Evolutionary conservation across 2,113 vertebrate genomes (phyloP).

Genomic region (Myrmecophaga tridactyla): DNA sequence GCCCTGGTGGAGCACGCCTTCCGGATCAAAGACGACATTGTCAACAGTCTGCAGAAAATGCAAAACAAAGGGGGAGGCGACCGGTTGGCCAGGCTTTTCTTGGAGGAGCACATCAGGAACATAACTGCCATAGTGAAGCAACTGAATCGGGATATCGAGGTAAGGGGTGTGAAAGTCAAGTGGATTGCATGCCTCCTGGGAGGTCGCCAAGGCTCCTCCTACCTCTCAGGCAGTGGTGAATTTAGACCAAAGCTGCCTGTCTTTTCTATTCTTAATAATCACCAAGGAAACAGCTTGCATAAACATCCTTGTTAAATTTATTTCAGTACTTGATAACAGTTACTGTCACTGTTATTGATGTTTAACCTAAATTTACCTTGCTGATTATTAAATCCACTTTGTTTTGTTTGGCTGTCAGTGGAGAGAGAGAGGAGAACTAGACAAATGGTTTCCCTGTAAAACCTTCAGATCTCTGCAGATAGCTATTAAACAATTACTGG

Average conservation of each 20-base stretch:
- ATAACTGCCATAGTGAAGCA: constrained; percentile 84
- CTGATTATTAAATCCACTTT: constrained; percentile 48
- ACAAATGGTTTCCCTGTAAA: constrained; percentile 15
- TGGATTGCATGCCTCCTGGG: accelerated
- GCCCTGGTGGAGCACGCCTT: constrained; percentile 86
- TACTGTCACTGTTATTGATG: constrained; percentile 23
- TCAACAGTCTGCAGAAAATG: constrained; percentile 85
- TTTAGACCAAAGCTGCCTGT: not conserved
- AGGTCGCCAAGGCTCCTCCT: not conserved
- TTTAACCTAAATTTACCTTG: constrained; percentile 56
- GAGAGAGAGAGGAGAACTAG: constrained; percentile 25
- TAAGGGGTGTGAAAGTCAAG: constrained; percentile 30
- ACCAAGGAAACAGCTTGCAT: constrained; percentile 32
- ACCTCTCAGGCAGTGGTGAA: not conserved
- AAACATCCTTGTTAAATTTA: constrained; percentile 22
- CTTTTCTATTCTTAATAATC: not conserved
- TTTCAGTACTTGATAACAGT: constrained; percentile 42
- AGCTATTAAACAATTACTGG: constrained; percentile 40
- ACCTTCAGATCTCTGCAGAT: not conserved
- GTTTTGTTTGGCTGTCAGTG: constrained; percentile 50
- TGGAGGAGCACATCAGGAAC: constrained; percentile 83
- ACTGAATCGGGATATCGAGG: constrained; percentile 86
- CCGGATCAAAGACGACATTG: constrained; percentile 87
- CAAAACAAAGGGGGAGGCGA: constrained; percentile 86
- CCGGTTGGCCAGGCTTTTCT: constrained; percentile 84